These are phyloP conservation scores for Sardinella longiceps DNA, from an alignment of 2,797 vertebrate species.

Conservation along the genomic window DNA sequence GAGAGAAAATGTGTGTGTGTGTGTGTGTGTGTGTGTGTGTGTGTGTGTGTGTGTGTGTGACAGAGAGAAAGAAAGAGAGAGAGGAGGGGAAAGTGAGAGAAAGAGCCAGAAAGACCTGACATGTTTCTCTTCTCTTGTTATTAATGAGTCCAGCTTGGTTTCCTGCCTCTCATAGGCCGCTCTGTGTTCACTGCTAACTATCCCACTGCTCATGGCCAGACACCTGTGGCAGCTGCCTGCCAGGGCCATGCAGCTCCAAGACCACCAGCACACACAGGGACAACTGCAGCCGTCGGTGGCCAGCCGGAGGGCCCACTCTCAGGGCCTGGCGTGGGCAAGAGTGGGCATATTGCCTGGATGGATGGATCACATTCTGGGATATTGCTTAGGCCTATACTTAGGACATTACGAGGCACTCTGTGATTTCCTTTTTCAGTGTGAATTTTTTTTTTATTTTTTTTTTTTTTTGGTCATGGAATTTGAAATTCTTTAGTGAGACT, in stretches of 20 bases:
- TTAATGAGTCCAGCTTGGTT: constrained; percentile 27
- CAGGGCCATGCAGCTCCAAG: constrained; percentile 45
- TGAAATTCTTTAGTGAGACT: no score
- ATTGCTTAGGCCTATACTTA: not conserved
- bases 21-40: not conserved
- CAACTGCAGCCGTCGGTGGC: constrained; percentile 75
- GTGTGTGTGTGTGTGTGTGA: not conserved
- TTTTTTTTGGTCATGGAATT: no score
- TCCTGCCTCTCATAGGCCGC: not conserved
- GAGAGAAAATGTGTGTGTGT: not conserved
- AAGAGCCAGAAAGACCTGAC: not conserved
- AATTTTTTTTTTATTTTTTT: no score
- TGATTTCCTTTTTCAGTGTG: not conserved
- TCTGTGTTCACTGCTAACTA: constrained; percentile 28
- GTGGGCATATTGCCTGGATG: not conserved
- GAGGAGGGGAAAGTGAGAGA: not conserved
- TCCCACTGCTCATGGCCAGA: not conserved
- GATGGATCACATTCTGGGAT: not conserved
- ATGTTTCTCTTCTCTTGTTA: constrained; percentile 6
- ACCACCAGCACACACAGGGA: constrained; percentile 82
- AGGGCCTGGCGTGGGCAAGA: not conserved
- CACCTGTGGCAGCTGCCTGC: constrained; percentile 30
- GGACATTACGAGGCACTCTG: not conserved
- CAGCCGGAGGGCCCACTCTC: constrained; percentile 30
- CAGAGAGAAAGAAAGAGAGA: not conserved